Base-by-base conservation (phyloP, 2,113 vertebrate genomes). In the Tichodroma muraria region DNA sequence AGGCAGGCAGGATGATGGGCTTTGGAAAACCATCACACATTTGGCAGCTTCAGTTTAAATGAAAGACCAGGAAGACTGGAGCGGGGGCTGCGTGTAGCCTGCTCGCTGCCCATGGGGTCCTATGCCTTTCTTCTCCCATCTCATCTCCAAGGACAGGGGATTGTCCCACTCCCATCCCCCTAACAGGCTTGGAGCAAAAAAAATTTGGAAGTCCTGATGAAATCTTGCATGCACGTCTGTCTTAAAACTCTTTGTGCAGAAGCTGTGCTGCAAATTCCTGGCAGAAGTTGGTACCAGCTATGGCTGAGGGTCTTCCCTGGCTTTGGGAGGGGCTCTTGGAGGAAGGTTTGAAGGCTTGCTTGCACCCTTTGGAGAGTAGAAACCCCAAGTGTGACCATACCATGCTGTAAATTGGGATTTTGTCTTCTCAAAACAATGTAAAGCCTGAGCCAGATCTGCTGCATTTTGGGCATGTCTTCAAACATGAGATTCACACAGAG, bases 101-200 rank as follows among this genome's bases (percentile, higher is more conserved):
- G 15, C 49, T 84, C 0, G 0, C 69, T 68, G 50, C 33, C 35
- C 35, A 4, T 20, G 14, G 30, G 23, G 9, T 44, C 37, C 30
- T 37, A 37, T 18, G 47, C 19, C 9, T 71, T 57, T 47, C 71
- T 88, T 61, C 44, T 49, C 19, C 25, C 8, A 17, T 38, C 47
- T 75, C 47, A 8, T 45, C 52, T 53, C 71, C 28, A 75, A 37
- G 27, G 37, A 38, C 10, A 31, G 20, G 40, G 12, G 13, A 16
- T 35, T 70, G 28, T 44, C 40, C 40, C 31, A 13, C 23, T 49
- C 17, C 21, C 9, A 2, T 25, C 10, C 19, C 30, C 38, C 21
- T 30, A 31, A 42, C 23, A 44, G 27, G 5, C n/a, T 65, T 54
- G 31, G 21, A n/a, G 45, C 47, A 15, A 53, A 61, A n/a, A 78